Conservation (phyloP, 2,113 vertebrate species). For the Neolamprologus ventralis region DNA sequence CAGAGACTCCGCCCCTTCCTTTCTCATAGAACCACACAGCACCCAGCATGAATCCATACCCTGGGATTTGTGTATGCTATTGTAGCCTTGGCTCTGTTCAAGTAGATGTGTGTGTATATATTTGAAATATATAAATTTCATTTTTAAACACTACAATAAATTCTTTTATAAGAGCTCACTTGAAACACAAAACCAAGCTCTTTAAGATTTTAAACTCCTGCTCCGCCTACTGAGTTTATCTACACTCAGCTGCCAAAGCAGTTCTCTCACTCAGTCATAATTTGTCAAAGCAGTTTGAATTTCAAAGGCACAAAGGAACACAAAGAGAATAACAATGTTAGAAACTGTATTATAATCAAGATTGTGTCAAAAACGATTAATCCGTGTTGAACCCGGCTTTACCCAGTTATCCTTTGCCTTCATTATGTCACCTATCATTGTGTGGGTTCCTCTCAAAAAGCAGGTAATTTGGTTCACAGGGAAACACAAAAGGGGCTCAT, state of each 20-base stretch:
- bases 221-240: conserved; percentile 14
- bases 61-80: neutral
- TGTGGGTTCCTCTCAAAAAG: neutral
- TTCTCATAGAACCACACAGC: neutral
- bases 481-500: neutral
- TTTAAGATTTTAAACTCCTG: conserved; percentile 3
- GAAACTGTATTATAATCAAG: neutral
- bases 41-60: neutral
- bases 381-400: neutral
- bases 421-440: neutral
- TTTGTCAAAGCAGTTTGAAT: neutral
- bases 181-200: neutral
- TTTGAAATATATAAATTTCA: neutral
- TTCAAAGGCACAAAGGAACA: conserved; percentile 8
- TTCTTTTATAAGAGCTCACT: neutral
- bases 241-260: neutral
- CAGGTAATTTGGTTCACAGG: conserved; percentile 9
- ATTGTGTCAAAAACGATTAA: neutral
- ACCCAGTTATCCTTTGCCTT: neutral
- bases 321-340: neutral
- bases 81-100: neutral
- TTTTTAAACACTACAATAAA: neutral
- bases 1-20: neutral
- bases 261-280: neutral
- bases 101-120: neutral